These are phyloP conservation scores for Drosophila jambulina DNA, from an alignment of 1,140 invertebrate species.

Conservation along the genomic window DNA sequence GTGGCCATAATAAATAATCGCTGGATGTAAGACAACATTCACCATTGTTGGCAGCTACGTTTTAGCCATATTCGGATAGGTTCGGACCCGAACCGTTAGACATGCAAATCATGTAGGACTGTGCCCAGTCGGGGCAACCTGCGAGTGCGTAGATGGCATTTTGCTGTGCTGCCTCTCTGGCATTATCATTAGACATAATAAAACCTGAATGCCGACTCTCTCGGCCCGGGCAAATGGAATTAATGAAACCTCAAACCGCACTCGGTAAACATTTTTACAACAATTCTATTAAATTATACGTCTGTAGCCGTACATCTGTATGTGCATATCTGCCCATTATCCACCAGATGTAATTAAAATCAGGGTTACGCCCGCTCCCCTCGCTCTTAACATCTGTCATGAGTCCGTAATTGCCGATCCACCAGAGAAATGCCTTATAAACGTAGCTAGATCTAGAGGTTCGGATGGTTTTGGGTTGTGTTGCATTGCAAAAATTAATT, in stretches of 20 bases:
- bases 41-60: slow-evolving; percentile 63
- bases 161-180: slow-evolving; percentile 6
- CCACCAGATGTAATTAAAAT: slow-evolving; percentile 50
- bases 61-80: slow-evolving; percentile 32
- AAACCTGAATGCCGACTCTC: slow-evolving; percentile 24
- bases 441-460: slow-evolving; percentile 9
- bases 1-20: slow-evolving; percentile 79
- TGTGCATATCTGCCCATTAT: slow-evolving; percentile 38
- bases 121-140: slow-evolving; percentile 21
- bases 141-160: slow-evolving; percentile 34
- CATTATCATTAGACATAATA: slow-evolving; percentile 44
- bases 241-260: slow-evolving; percentile 56
- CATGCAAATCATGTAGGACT: slow-evolving; percentile 64
- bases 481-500: slow-evolving; percentile 40
- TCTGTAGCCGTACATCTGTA: slow-evolving; percentile 27
- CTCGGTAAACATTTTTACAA: slow-evolving; percentile 54
- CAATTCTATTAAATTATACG: slow-evolving; percentile 62
- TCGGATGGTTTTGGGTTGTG: slow-evolving; percentile 11
- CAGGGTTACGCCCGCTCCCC: slow-evolving; percentile 27
- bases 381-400: slow-evolving; percentile 26
- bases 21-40: slow-evolving; percentile 63
- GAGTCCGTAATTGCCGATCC: slow-evolving; percentile 60
- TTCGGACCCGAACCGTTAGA: slow-evolving; percentile 23
- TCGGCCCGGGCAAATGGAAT: slow-evolving; percentile 18
- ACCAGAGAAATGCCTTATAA: slow-evolving; percentile 44